Base-by-base conservation (phyloP, 2,888 invertebrate genomes). In the Octodonta nipae region DNA sequence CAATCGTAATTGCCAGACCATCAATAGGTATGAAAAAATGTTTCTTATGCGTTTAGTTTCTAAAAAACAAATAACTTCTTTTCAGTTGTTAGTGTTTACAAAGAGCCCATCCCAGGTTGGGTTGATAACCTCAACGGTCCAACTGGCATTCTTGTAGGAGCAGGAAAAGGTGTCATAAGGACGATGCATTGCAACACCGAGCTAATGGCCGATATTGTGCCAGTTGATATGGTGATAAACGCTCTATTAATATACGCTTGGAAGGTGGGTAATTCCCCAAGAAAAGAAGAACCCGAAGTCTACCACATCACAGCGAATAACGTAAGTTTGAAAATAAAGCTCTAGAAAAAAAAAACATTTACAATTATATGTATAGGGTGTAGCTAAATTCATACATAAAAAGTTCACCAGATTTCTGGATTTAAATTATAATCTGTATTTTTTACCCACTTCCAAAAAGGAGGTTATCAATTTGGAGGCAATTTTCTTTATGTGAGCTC, bases 81-180 rank as follows among this genome's bases (percentile, higher is more conserved):
- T 63, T 13, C 56, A 85, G 85, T 95, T 20, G 77, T 79, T 1
- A 85, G 89, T 2, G 72, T 82, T 0, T 69, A 68, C 51, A 73
- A 73, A 36, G 85, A 87, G 49, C 88, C 87, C 0, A 58, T 75
- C 38, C 75, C 80, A 0, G 92, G 92, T 6, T 92, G 89, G 89
- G 78, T 91, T 32, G 88, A 91, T 58, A 89, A 85, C 46, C 64
- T 86, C 30, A 89, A 91, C 52, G 92, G 92, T 1, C 85, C 91
- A 0, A 86, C 87, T 2, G 89, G 91, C 1, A 57, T 86, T 1
- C 59, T 88, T 47, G 72, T 85, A 2, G 85, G 78, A 0, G 83
- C 76, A 8, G 83, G 84, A 1, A 85, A 86, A 61, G 89, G 83
- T 45, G 78, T 89, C 1, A 76, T 91, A 15, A 71, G 89, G 2